Percentiles rank a stretch among this genome's conserved stretches.
phyloP scores from a whole-genome alignment of 2,797 vertebrate genomes.

The Sebastes itinus region DNA sequence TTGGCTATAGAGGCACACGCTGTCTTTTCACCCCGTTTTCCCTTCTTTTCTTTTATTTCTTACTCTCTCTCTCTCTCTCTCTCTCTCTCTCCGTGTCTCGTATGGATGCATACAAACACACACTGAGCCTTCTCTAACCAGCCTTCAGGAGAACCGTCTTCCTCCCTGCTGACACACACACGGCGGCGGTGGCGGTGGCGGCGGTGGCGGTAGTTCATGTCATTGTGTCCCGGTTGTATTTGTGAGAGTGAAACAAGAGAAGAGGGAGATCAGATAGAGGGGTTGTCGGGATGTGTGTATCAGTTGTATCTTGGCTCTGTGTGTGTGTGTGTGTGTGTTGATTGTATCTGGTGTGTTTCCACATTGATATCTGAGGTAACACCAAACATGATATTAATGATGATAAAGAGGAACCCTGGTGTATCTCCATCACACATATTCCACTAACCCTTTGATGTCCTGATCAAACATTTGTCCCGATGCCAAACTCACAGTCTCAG shows the following conservation, averaged over 20 bases:
- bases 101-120: conserved; percentile 13
- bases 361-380: conserved; percentile 58
- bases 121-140: conserved; percentile 35
- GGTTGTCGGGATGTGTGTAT: conserved; percentile 65
- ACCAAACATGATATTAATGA: conserved; percentile 60
- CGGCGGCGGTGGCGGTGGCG: background rate
- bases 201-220: conserved; percentile 4
- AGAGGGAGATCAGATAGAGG: conserved; percentile 69
- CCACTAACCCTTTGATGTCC: conserved; percentile 74
- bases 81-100: background rate
- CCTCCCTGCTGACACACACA: background rate
- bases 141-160: conserved; percentile 28
- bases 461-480: conserved; percentile 66
- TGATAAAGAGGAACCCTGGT: conserved; percentile 47
- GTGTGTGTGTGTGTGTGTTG: conserved; percentile 36
- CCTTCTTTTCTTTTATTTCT: conserved; percentile 14
- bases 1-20: conserved; percentile 70
- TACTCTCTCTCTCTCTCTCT: background rate
- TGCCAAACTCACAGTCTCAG: conserved; percentile 60
- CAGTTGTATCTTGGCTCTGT: conserved; percentile 57
- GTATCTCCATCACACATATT: conserved; percentile 62
- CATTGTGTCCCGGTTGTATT: conserved; percentile 24
- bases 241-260: conserved; percentile 62
- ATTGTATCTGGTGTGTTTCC: conserved; percentile 64
- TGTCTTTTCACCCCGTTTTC: conserved; percentile 25